These are phyloP conservation scores for Bombus terrestris DNA, from an alignment of 1,140 invertebrate genomes.

Conservation along the genomic window DNA sequence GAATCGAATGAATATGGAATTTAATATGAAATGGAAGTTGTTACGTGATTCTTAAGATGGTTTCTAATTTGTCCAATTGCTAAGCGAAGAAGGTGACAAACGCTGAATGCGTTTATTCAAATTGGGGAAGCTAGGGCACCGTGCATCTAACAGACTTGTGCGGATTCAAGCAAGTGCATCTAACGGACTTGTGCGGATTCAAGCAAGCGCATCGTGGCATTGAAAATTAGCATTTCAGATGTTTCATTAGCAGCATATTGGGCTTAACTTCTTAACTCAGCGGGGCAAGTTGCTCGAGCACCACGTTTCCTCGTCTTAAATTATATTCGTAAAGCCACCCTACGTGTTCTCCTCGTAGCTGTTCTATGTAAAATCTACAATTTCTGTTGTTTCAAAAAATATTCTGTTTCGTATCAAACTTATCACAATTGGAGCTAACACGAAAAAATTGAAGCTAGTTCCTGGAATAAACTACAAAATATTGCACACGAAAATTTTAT, in stretches of 20 bases:
- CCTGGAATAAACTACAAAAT: too few species aligned
- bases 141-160: not conserved
- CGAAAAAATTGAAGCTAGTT: too few species aligned
- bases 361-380: not conserved
- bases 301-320: not conserved
- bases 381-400: not conserved
- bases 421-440: too few species aligned
- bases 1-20: not conserved
- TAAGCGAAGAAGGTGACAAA: not conserved
- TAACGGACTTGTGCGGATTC: not conserved
- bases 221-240: conserved; percentile 49
- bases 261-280: conserved; percentile 34
- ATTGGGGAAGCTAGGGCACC: not conserved
- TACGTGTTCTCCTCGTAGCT: not conserved
- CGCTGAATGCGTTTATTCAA: conserved; percentile 19
- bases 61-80: not conserved
- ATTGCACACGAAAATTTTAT: too few species aligned
- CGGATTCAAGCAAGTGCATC: not conserved
- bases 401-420: not conserved
- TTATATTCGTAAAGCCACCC: not conserved
- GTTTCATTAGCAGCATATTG: conserved; percentile 45
- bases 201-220: conserved; percentile 4
- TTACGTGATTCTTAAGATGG: not conserved
- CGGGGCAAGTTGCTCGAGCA: not conserved
- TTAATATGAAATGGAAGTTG: not conserved